Percentiles rank a stretch among this genome's conserved stretches.
These are phyloP conservation scores for Dallia pectoralis DNA, from an alignment of 2,797 vertebrate genomes.

Conservation along the genomic window DNA sequence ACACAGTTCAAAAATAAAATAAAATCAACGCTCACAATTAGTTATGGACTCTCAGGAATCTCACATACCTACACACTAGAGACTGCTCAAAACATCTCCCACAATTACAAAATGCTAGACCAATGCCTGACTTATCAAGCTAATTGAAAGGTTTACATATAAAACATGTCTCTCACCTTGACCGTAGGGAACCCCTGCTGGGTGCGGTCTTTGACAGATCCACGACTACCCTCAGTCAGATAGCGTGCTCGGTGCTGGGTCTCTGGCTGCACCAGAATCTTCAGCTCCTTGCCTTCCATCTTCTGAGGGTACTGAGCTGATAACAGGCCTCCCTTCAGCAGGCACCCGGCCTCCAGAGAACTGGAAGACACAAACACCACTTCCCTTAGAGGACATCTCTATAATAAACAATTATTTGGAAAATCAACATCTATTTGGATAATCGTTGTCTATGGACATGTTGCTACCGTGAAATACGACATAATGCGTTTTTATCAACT, in stretches of 20 bases:
- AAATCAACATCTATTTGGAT: too few relatives aligned
- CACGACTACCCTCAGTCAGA: conserved; percentile 96
- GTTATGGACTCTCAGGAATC: too few relatives aligned
- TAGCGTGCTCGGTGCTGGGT: conserved; percentile 97
- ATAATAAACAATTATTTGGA: too few relatives aligned
- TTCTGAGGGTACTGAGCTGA: conserved; percentile 90
- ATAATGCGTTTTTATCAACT: too few relatives aligned
- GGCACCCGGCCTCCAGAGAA: conserved; percentile 66
- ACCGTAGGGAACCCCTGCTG: conserved; percentile 97
- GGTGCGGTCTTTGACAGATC: conserved; percentile 96
- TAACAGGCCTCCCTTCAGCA: conserved; percentile 85
- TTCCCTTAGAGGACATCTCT: too few relatives aligned
- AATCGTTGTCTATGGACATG: too few relatives aligned
- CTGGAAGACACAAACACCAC: conserved; percentile 44
- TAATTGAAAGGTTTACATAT: not conserved
- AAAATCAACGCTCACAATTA: not conserved
- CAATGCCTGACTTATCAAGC: not conserved
- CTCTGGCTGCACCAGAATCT: conserved; percentile 96
- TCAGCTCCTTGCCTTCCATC: conserved; percentile 95
- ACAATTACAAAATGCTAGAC: too few relatives aligned
- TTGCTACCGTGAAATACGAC: too few relatives aligned
- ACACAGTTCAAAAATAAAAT: not conserved
- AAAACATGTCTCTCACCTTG: conserved; percentile 77
- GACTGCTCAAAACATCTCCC: too few relatives aligned
- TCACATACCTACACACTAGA: too few relatives aligned